These are phyloP conservation scores for Stenurella melanura DNA, from an alignment of 2,888 invertebrate genomes.

Conservation along the genomic window DNA sequence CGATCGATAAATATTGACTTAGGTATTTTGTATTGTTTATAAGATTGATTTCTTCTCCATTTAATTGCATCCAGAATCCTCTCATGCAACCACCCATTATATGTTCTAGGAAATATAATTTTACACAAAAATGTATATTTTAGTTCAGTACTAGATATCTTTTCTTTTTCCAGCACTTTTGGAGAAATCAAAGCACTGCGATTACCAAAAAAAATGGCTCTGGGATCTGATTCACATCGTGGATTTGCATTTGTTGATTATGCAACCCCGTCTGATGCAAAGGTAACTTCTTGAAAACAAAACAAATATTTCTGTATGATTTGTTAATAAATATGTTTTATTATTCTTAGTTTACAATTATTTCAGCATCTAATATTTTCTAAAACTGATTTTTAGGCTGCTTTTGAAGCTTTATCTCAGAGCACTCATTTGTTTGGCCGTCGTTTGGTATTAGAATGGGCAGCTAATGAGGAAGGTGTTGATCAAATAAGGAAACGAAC, in stretches of 20 bases:
- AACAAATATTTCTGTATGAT: constrained; percentile 12
- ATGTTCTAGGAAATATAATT: no score
- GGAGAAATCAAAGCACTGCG: constrained; percentile 94
- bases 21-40: no score
- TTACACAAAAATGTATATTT: no score
- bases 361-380: no score
- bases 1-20: no score
- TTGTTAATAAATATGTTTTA: no score
- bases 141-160: no score
- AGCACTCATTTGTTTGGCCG: constrained; percentile 99
- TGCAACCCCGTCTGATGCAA: constrained; percentile 90
- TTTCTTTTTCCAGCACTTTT: constrained; percentile 82
- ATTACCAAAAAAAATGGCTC: constrained; percentile 90
- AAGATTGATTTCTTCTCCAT: no score
- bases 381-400: constrained; percentile 77
- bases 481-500: constrained; percentile 90
- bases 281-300: constrained; percentile 77
- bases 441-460: constrained; percentile 97
- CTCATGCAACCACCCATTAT: no score
- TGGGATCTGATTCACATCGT: constrained; percentile 83
- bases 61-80: no score
- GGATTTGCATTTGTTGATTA: constrained; percentile 99
- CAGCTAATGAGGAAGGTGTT: constrained; percentile 85
- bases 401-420: constrained; percentile 93
- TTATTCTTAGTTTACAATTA: constrained; percentile 30